A percentile compares a stretch with the other conserved stretches of the same genome.
Conservation (phyloP, 2,113 vertebrate species). For the Dasyornis broadbenti region DNA sequence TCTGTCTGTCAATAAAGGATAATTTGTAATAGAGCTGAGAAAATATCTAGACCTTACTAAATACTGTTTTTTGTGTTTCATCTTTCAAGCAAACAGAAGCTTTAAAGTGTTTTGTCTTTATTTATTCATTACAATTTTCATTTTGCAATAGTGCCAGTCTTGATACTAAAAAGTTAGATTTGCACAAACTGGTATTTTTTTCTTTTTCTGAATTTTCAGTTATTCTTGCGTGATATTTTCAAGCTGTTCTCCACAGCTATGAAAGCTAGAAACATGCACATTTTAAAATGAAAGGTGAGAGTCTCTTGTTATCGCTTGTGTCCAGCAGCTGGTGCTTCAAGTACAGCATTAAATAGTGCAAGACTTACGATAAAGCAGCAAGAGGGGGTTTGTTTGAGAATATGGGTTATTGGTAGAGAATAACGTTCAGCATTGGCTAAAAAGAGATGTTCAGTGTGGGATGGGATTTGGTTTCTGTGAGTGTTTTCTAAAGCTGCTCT, state of each 20-base stretch:
- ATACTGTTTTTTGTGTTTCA: conserved; percentile 16
- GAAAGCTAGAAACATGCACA: background rate
- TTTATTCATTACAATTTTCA: conserved; percentile 12
- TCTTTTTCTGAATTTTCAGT: background rate
- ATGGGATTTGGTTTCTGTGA: background rate
- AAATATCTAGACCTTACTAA: conserved; percentile 20
- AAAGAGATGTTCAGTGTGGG: background rate
- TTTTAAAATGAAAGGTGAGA: conserved; percentile 52
- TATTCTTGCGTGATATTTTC: background rate
- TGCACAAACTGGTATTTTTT: background rate
- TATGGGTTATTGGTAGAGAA: conserved; percentile 3
- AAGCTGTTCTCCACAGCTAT: background rate
- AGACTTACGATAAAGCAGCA: background rate
- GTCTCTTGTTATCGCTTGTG: conserved; percentile 41
- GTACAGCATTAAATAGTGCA: conserved; percentile 26
- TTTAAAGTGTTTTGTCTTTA: conserved; percentile 28
- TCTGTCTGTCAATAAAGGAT: conserved; percentile 58
- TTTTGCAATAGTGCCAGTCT: background rate
- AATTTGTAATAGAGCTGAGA: conserved; percentile 56
- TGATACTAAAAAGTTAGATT: background rate
- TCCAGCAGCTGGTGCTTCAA: conserved; percentile 47
- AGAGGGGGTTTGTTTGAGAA: conserved; percentile 21
- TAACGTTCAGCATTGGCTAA: background rate
- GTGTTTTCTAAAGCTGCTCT: background rate
- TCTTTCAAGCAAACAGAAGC: conserved; percentile 3